phyloP scores from a whole-genome alignment of 2,113 vertebrate species.

The Dicerorhinus sumatrensis region DNA sequence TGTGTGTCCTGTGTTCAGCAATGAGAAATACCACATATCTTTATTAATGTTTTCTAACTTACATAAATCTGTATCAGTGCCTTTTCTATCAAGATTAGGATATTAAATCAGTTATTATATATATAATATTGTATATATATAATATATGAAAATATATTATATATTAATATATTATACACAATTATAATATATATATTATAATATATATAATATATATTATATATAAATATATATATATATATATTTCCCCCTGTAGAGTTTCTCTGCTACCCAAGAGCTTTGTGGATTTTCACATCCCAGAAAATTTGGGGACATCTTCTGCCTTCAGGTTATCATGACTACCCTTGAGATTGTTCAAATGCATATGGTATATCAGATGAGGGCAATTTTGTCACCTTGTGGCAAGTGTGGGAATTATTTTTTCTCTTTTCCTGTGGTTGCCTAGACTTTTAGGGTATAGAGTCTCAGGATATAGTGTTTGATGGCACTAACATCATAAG shows the following conservation, averaged over 20 bases:
- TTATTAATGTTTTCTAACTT: not conserved
- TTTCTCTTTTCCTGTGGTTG: not conserved
- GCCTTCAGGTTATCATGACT: not conserved
- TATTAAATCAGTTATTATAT: not conserved
- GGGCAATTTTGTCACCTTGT: not conserved
- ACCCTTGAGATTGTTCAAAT: not conserved
- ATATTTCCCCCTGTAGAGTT: not conserved
- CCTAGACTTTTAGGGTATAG: not conserved
- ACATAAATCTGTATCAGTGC: not conserved
- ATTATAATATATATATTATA: not conserved
- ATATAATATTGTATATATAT: not conserved
- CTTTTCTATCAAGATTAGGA: not conserved
- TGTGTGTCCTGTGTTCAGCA: not conserved
- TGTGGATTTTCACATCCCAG: not conserved
- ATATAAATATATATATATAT: not conserved
- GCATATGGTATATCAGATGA: rapidly evolving
- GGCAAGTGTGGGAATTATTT: not conserved
- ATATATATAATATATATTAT: too few relatives aligned
- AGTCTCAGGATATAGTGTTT: not conserved
- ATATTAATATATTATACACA: too few relatives aligned
- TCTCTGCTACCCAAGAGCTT: not conserved
- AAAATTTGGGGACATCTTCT: not conserved
- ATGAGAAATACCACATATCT: not conserved
- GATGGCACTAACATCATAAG: not conserved
- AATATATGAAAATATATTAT: too few relatives aligned